These are phyloP conservation scores for Chaetogeoica ovagalla DNA, from an alignment of 2,888 invertebrate species.

Conservation along the genomic window DNA sequence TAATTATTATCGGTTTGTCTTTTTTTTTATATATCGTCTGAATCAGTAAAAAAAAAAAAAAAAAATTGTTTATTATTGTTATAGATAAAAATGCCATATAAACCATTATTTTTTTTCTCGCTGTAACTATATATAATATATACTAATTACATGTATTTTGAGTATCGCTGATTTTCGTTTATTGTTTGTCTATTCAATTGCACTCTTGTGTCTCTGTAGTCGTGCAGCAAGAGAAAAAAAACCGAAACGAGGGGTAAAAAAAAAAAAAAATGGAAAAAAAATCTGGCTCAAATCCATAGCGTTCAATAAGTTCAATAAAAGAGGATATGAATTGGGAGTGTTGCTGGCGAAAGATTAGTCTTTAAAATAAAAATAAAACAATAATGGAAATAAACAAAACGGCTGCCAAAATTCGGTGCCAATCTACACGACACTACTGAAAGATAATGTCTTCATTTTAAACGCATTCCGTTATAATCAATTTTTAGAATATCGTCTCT, in stretches of 20 bases:
- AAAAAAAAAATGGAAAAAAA: neutral
- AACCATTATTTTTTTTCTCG: no score
- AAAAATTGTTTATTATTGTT: neutral
- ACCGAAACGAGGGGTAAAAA: neutral
- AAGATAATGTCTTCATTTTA: slow-evolving; percentile 4
- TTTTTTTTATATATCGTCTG: no score
- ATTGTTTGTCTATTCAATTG: neutral
- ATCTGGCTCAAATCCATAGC: slow-evolving; percentile 43
- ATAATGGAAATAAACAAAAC: slow-evolving; percentile 19
- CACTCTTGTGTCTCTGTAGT: neutral
- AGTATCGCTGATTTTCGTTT: neutral
- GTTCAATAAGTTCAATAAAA: slow-evolving; percentile 4
- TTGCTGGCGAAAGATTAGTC: slow-evolving; percentile 8
- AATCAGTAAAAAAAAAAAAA: no score
- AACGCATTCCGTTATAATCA: slow-evolving; percentile 1
- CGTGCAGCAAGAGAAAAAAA: neutral
- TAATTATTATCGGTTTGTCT: no score
- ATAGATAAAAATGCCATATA: no score
- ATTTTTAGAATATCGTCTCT: neutral
- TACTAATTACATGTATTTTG: neutral
- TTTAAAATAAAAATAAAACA: slow-evolving; percentile 20
- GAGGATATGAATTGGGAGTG: neutral
- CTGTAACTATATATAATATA: no score
- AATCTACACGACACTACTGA: slow-evolving; percentile 14
- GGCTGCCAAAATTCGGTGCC: slow-evolving; percentile 33